Base-by-base conservation (phyloP, 2,888 invertebrate genomes). In the Meloe dianella region DNA sequence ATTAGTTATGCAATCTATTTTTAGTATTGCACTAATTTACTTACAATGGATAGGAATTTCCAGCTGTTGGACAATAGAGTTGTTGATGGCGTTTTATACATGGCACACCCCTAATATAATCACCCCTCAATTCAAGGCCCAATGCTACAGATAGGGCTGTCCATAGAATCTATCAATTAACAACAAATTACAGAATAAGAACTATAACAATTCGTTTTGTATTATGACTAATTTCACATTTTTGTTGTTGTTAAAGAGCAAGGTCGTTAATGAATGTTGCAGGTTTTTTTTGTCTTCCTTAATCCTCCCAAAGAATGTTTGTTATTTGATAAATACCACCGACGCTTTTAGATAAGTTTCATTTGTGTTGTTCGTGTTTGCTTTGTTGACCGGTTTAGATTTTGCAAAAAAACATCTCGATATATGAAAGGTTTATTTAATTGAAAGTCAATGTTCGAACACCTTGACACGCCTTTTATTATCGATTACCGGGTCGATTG, bases 1-100 rank as follows among this genome's bases (percentile, higher is more conserved):
- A 32, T 17, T 47, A 56, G n/a, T 17, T 61, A 51, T 20, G 29
- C 22, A 27, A n/a, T 54, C 61, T 60, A 20, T 51, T 63, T 41
- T 57, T 41, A 47, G 61, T 61, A 35, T 22, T 12, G n/a, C 9
- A 51, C 22, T 8, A 20, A 41, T 35, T 61, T 35, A 89, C 92
- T 92, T 86, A 96, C 96, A 93, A 88, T 76, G 96, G 96, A 86
- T 96, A 96, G 69, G 92, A 92, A 81, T 92, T 94, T 74, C 96
- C 96, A 69, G 96, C 95, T 35, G 94, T 94, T 38, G 96, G 95
- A 83, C 96, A 96, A 84, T 93, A 95, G 66, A 96, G 87, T 83
- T 96, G 96, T 85, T 93, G 94, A 83, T 93, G 90, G 77, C 92
- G 89, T 84, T 95, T 95, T 80, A 96, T 93, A 84, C 96, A 96